Evolutionary conservation across 2,888 invertebrate genomes (phyloP).

Genomic region (Aleiodes alternator): DNA sequence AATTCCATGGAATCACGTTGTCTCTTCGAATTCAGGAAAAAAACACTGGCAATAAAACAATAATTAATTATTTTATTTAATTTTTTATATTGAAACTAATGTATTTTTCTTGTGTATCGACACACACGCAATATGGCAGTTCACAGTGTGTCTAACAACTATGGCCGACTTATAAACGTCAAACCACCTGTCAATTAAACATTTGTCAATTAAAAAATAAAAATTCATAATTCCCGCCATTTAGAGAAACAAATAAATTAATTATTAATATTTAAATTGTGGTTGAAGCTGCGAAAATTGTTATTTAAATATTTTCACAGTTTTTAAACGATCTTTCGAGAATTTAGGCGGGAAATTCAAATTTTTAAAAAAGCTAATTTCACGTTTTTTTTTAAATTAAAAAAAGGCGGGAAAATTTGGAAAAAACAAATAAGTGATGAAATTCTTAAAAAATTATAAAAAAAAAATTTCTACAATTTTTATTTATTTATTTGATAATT

Average conservation of each 20-base stretch:
- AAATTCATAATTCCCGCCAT: slow-evolving; percentile 13
- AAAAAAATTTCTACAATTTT: no score
- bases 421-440: not conserved
- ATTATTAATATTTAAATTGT: slow-evolving; percentile 34
- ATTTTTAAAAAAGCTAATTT: not conserved
- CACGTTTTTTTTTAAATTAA: not conserved
- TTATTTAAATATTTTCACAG: not conserved
- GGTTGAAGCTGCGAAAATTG: not conserved
- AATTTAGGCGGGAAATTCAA: slow-evolving; percentile 23
- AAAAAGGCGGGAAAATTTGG: not conserved
- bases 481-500: no score
- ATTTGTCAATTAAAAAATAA: slow-evolving; percentile 19
- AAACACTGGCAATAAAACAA: slow-evolving; percentile 51
- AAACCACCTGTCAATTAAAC: slow-evolving; percentile 62
- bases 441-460: not conserved
- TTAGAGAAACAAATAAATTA: slow-evolving; percentile 30
- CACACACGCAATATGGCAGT: slow-evolving; percentile 62
- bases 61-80: slow-evolving; percentile 56
- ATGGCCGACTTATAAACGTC: slow-evolving; percentile 61
- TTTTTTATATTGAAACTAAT: slow-evolving; percentile 27
- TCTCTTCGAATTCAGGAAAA: not conserved
- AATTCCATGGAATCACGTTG: slow-evolving; percentile 54
- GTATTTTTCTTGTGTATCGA: slow-evolving; percentile 27
- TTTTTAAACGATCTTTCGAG: not conserved
- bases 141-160: slow-evolving; percentile 55